These are phyloP conservation scores for Drosophila mojavensis DNA, from an alignment of 1,140 invertebrate genomes.

Conservation along the genomic window DNA sequence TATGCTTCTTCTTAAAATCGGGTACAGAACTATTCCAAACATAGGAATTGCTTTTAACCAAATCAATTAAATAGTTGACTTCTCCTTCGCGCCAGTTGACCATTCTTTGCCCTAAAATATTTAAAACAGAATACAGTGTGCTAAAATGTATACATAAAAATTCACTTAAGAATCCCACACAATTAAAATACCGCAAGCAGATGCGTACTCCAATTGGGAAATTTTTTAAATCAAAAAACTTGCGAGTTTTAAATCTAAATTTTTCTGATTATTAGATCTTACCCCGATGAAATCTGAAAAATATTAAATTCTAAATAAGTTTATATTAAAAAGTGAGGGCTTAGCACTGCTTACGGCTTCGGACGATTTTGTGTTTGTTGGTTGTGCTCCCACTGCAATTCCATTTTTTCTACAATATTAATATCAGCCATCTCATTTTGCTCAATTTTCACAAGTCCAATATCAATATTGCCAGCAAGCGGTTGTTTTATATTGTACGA, in stretches of 20 bases:
- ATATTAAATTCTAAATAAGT: not conserved
- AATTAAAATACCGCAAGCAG: not conserved
- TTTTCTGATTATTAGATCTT: not conserved
- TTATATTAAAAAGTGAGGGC: not conserved
- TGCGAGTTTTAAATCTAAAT: not conserved
- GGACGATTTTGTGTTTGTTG: not conserved
- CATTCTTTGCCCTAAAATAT: slow-evolving; percentile 3
- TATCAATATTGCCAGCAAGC: slow-evolving; percentile 2
- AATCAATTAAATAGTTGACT: slow-evolving; percentile 28
- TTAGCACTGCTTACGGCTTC: slow-evolving; percentile 1
- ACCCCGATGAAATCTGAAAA: slow-evolving; percentile 20
- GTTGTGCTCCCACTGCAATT: slow-evolving; percentile 11
- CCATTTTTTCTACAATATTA: slow-evolving; percentile 10
- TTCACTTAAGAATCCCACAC: too few relatives aligned
- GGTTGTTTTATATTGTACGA: not conserved
- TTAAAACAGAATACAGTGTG: not conserved
- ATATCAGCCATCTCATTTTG: not conserved
- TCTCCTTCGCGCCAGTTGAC: slow-evolving; percentile 31
- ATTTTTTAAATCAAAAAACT: not conserved
- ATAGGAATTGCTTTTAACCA: slow-evolving; percentile 16
- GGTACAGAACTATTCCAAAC: slow-evolving; percentile 20
- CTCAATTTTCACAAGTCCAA: slow-evolving; percentile 19
- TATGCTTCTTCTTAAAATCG: slow-evolving; percentile 28
- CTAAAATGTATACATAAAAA: not conserved
- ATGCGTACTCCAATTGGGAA: not conserved